Percentiles rank a stretch among this genome's conserved stretches.
Conservation (phyloP, 2,797 vertebrate genomes). For the Champsocephalus gunnari region DNA sequence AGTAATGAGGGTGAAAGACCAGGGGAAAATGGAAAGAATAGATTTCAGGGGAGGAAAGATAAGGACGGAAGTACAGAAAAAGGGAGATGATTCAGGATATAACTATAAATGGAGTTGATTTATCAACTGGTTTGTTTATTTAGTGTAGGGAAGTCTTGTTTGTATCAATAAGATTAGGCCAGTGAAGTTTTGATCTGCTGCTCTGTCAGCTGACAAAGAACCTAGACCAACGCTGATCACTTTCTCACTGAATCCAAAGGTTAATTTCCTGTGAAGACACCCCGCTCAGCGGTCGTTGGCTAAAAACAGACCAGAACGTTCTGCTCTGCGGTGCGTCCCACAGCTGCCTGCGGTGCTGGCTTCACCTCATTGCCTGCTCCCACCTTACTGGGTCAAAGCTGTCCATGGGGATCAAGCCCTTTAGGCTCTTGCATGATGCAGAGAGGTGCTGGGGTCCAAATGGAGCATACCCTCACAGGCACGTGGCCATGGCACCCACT, state of each 20-base stretch:
- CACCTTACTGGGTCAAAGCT: constrained; percentile 77
- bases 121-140: constrained; percentile 18
- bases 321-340: constrained; percentile 68
- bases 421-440: constrained; percentile 68
- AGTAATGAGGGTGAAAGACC: constrained; percentile 55
- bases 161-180: constrained; percentile 15
- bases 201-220: constrained; percentile 28
- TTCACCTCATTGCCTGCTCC: constrained; percentile 76
- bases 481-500: constrained; percentile 71
- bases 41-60: constrained; percentile 29
- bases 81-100: background rate
- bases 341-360: constrained; percentile 69
- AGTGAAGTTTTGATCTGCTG: constrained; percentile 4
- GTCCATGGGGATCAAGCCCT: constrained; percentile 68
- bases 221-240: constrained; percentile 26
- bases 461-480: constrained; percentile 71
- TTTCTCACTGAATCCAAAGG: constrained; percentile 44
- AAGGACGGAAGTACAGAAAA: constrained; percentile 30
- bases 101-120: constrained; percentile 8
- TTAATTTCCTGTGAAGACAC: constrained; percentile 44
- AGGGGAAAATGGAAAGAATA: constrained; percentile 34
- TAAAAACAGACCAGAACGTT: constrained; percentile 78
- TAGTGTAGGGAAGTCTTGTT: background rate
- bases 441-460: constrained; percentile 75
- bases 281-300: constrained; percentile 48